Conservation (phyloP, 2,888 invertebrate species). For the Mystacides longicornis region DNA sequence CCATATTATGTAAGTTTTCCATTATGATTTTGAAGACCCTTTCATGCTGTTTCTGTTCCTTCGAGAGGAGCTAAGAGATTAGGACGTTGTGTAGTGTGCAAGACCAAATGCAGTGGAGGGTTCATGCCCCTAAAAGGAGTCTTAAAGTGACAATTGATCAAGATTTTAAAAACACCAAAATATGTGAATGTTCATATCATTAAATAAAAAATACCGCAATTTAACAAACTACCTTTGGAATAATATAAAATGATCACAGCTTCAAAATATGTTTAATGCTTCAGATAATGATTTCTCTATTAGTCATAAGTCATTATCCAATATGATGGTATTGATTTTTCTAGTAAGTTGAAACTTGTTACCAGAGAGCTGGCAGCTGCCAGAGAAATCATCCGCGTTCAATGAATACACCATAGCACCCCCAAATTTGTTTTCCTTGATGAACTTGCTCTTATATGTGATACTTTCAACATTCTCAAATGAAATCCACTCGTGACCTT, state of each 20-base stretch:
- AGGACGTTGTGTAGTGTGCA: too few species aligned
- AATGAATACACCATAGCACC: constrained; percentile 82
- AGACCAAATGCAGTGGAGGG: too few species aligned
- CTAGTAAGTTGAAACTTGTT: constrained; percentile 38
- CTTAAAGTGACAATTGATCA: too few species aligned
- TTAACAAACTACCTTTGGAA: not conserved
- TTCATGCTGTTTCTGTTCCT: too few species aligned
- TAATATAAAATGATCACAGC: not conserved
- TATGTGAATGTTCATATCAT: not conserved
- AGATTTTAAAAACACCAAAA: not conserved
- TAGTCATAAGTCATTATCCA: constrained; percentile 32
- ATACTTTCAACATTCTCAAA: constrained; percentile 70
- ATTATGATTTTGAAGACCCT: too few species aligned
- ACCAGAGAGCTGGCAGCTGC: constrained; percentile 41
- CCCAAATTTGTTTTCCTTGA: constrained; percentile 55
- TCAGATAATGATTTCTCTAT: constrained; percentile 29
- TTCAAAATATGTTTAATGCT: constrained; percentile 26
- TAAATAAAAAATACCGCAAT: not conserved
- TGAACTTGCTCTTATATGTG: constrained; percentile 59
- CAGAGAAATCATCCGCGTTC: constrained; percentile 70
- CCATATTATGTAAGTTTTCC: too few species aligned
- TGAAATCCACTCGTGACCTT: constrained; percentile 71
- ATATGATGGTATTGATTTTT: constrained; percentile 29
- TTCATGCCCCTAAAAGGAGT: too few species aligned
- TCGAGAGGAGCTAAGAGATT: too few species aligned